Evolutionary conservation across 2,888 invertebrate species (phyloP).

Genomic region (Clostera curtula): DNA sequence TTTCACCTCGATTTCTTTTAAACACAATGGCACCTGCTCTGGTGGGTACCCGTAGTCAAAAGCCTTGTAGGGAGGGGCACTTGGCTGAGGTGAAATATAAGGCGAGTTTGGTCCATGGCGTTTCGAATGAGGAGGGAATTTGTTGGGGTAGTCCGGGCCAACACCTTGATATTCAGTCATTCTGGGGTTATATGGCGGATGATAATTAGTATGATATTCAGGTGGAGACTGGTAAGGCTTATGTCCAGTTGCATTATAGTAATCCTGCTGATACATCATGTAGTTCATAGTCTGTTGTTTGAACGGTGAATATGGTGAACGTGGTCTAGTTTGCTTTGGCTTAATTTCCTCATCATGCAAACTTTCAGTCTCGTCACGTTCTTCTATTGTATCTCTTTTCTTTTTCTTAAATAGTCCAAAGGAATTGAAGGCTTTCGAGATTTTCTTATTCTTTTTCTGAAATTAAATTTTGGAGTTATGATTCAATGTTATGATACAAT

Average conservation of each 20-base stretch:
- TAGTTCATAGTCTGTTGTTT: conserved; percentile 49
- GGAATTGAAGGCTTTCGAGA: conserved; percentile 39
- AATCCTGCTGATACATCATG: conserved; percentile 46
- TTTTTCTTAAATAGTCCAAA: conserved; percentile 47
- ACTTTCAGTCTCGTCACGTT: conserved; percentile 45
- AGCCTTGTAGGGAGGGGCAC: conserved; percentile 23
- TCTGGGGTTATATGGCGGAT: conserved; percentile 20
- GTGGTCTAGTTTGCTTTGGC: conserved; percentile 13
- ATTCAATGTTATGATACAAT: conserved; percentile 1
- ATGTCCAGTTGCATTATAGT: conserved; percentile 33
- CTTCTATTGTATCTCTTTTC: conserved; percentile 43
- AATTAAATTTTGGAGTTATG: conserved; percentile 15
- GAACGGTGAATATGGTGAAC: conserved; percentile 28
- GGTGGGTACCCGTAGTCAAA: conserved; percentile 26
- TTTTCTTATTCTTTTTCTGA: conserved; percentile 38
- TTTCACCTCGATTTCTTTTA: conserved; percentile 63
- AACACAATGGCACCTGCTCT: conserved; percentile 39
- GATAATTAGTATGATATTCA: conserved; percentile 18
- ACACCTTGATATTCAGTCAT: conserved; percentile 11
- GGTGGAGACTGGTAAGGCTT: conserved; percentile 15
- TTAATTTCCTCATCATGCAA: conserved; percentile 31
- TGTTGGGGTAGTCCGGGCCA: conserved; percentile 11
- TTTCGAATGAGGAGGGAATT: too few relatives aligned
- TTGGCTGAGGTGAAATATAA: conserved; percentile 14
- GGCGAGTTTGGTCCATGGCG: too few relatives aligned